Evolutionary conservation across 2,113 vertebrate genomes (phyloP), one percentile per base, ranked within the genome.

Genomic region (Rallus limicola): DNA sequence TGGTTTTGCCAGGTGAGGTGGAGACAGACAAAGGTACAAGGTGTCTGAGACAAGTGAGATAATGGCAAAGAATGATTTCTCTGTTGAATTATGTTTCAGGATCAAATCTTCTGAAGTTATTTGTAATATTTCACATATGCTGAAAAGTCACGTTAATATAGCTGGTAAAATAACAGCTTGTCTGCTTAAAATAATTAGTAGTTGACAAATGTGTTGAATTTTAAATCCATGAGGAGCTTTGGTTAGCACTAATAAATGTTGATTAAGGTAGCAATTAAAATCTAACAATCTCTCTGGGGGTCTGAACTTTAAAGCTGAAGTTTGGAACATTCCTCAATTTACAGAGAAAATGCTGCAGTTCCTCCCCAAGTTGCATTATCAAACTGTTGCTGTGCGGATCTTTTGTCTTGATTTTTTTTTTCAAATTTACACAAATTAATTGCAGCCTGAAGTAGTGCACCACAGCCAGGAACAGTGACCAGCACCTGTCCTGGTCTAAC

Each of bases 131-230:
- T 91, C 86, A 50, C 86, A 65, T 75, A 84, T 62, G 80, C 63
- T 89, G 91, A 76, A 68, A 92, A 93, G 62, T 89, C 83, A 65
- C 69, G 76, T 92, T 93, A 92, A 92, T 89, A 92, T 11, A 94
- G 58, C 83, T 91, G 58, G 69, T 82, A 94, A 96, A 97, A 96
- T 95, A 96, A 94, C 96, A 96, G 86, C 93, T 92, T 93, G 91
- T 89, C 96, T 96, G 81, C 92, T 89, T 91, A 84, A 93, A 97
- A 94, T 97, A 97, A 97, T 97, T 96, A 94, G 92, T 88, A 96
- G 93, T 95, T 96, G 96, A 97, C 96, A 93, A 92, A 96, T 94
- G 91, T 76, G 31, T 42, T 90, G 81, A 75, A 84, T 42, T 72
- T 70, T 90, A 86, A 94, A 36, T 78, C 71, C 86, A 63, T 4